Base-by-base conservation (phyloP, 2,113 vertebrate genomes). In the Percina caprodes region DNA sequence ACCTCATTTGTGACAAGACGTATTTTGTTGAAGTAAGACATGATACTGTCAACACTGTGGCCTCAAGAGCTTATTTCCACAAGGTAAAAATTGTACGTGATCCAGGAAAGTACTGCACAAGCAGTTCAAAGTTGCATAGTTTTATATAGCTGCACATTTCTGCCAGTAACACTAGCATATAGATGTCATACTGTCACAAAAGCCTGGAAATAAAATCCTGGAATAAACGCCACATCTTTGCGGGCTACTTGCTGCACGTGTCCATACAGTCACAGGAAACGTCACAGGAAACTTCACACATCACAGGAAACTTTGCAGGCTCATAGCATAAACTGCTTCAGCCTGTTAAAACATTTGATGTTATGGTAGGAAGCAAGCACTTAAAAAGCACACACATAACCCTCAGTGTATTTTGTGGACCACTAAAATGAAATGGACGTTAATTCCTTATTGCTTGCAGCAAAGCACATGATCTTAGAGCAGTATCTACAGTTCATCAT, bases 301-400 rank as follows among this genome's bases (percentile, higher is more conserved):
- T 45, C 39, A 48, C n/a, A 80, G 85, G 76, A 91, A 79, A 72
- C 70, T 83, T 79, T 70, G 71, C 58, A 79, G 75, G 16, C 58
- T 74, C 14, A 10, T 49, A 58, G 35, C 67, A 60, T 77, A 85
- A 84, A 87, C 67, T 51, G 69, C 84, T 84, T 82, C 76, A 89
- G 72, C 80, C 84, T 83, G 86, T 92, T 76, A 54, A 92, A 91
- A 87, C 75, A 83, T 73, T 69, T 74, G 45, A 75, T 88, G 73
- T 80, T 77, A 79, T 89, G 76, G 86, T 78, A 85, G 76, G 67
- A 89, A 79, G 68, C 74, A 86, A 80, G 35, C 58, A 83, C 70
- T 86, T 83, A 42, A 69, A 82, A 63, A 66, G 39, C 62, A 72
- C 26, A 24, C 66, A 63, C 55, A 9, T 55, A 59, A 72, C 76